Base-by-base conservation (phyloP, 2,113 vertebrate species). In the Leptobrachium leishanense region DNA sequence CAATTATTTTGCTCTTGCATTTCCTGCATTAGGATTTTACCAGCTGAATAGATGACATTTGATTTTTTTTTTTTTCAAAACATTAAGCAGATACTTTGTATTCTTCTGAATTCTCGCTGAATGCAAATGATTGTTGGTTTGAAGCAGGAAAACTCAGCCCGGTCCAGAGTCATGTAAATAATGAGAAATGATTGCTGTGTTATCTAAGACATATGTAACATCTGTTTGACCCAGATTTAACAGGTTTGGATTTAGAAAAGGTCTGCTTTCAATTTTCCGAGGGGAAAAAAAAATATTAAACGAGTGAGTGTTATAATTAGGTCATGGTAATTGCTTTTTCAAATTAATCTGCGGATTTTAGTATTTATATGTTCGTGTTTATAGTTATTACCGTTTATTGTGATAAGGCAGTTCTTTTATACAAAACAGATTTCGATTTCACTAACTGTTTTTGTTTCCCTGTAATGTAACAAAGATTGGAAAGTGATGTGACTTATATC, bases 191-290 rank as follows among this genome's bases (percentile, higher is more conserved):
- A 70, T 70, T 46, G 76, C 55, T 43, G 63, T 40, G 76, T 77
- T 77, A 77, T 70, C 76, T 70, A 13, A 63, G 68, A 63, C 54
- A 62, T 43, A 9, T 41, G 67, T 70, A 77, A 63, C 76, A 77
- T 77, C 76, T 77, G 76, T 69, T 70, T 59, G 76, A 63, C 76
- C 62, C 76, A 77, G 76, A 71, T 77, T 77, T 69, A 65, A 11
- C 75, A 59, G 65, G 40, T 77, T 44, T 70, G 67, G 43, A 70
- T 70, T 50, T 43, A 70, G 55, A 63, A 43, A 70, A 70, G 76
- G 68, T 71, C 76, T 77, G 67, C 55, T 70, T 77, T 44, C 13
- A 59, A 50, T 67, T 68, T 76, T 57, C 55, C 76, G 40, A 71
- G 54, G 69, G 40, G 43, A 59, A 77, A 40, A 39, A 20, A 68